Evolutionary conservation across 2,888 invertebrate genomes (phyloP).

Genomic region (Volucella zonaria): DNA sequence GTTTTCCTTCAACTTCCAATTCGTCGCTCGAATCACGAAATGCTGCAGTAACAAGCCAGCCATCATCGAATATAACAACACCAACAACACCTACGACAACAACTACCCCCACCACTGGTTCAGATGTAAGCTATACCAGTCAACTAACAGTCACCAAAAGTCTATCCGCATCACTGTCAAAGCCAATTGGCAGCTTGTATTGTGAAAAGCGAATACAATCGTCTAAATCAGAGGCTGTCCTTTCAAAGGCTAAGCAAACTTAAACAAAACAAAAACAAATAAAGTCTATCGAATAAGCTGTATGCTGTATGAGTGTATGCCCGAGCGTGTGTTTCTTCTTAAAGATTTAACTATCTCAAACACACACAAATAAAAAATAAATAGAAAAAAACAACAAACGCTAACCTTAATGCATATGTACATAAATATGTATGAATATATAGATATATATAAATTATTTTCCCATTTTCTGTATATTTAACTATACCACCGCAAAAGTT

Average conservation of each 20-base stretch:
- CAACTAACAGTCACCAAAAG: conserved; percentile 79
- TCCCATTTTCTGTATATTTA: conserved; percentile 69
- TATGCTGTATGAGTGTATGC: conserved; percentile 1
- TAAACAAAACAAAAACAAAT: conserved; percentile 24
- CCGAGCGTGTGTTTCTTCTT: conserved; percentile 23
- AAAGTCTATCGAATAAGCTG: conserved; percentile 42
- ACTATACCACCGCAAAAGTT: conserved; percentile 73
- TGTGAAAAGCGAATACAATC: conserved; percentile 82
- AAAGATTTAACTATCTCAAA: conserved; percentile 42
- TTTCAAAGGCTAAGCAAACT: conserved; percentile 74
- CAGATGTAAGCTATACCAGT: conserved; percentile 32
- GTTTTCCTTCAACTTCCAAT: conserved; percentile 41
- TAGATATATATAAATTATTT: conserved; percentile 39
- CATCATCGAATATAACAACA: conserved; percentile 56
- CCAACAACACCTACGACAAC: conserved; percentile 62
- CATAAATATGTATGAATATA: conserved; percentile 44
- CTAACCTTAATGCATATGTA: conserved; percentile 48
- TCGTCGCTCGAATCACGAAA: conserved; percentile 34
- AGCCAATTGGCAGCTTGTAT: conserved; percentile 81
- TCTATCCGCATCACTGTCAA: conserved; percentile 80
- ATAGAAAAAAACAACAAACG: conserved; percentile 23
- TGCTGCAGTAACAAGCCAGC: conserved; percentile 26
- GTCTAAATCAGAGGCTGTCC: conserved; percentile 81
- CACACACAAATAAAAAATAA: not conserved
- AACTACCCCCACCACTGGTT: conserved; percentile 26